phyloP scores from a whole-genome alignment of 2,113 vertebrate species.

The Grantiella picta region DNA sequence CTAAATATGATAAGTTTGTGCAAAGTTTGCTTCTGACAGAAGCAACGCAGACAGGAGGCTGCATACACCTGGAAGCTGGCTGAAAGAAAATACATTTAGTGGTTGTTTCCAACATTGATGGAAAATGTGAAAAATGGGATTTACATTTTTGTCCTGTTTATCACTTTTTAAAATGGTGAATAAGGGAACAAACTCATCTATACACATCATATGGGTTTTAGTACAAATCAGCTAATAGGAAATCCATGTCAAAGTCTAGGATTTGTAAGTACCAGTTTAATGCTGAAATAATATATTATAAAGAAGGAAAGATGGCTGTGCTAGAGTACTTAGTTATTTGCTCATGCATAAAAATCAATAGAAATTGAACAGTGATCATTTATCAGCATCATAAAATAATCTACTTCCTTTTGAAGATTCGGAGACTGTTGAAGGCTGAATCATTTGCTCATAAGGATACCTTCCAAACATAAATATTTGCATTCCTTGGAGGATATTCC shows the following conservation, averaged over 20 bases:
- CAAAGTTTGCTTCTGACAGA: not conserved
- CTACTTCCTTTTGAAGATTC: not conserved
- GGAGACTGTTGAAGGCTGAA: not conserved
- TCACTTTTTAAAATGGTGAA: not conserved
- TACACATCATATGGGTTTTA: not conserved
- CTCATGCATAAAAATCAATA: not conserved
- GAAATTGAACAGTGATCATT: not conserved
- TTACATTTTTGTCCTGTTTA: not conserved
- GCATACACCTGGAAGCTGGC: not conserved
- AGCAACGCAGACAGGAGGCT: accelerated
- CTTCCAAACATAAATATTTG: constrained; percentile 50
- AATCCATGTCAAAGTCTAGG: not conserved
- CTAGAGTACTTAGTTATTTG: not conserved
- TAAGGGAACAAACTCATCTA: not conserved
- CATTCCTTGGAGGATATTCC: not conserved
- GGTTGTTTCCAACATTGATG: not conserved
- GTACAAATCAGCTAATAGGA: not conserved
- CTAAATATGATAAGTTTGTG: not conserved
- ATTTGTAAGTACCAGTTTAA: not conserved
- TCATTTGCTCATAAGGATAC: constrained; percentile 13
- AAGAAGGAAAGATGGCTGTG: not conserved
- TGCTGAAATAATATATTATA: not conserved
- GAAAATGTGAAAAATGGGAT: not conserved
- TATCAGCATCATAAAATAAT: not conserved
- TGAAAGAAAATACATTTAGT: not conserved